Percentiles rank a stretch among this genome's conserved stretches.
Evolutionary conservation across 2,113 vertebrate species (phyloP).

Genomic region (Chrysemys picta): DNA sequence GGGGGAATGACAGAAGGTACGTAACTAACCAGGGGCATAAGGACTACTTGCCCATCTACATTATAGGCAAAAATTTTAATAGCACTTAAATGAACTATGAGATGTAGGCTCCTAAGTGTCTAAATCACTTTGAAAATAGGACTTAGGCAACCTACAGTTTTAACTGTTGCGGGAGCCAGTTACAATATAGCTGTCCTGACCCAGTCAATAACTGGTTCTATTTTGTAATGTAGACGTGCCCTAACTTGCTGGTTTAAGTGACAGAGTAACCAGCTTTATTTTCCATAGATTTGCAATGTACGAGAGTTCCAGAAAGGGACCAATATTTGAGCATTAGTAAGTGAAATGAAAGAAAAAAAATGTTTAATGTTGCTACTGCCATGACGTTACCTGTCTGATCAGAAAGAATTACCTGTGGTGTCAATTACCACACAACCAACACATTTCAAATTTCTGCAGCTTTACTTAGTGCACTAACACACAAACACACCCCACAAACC

Average conservation of each 20-base stretch:
- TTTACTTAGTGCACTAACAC: not conserved
- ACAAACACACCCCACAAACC: too few species aligned
- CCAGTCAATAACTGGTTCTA: not conserved
- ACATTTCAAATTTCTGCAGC: not conserved
- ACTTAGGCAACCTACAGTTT: not conserved
- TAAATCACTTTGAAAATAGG: too few species aligned
- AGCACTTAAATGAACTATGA: too few species aligned
- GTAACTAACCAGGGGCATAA: not conserved
- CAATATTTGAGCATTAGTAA: not conserved
- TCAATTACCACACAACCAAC: not conserved
- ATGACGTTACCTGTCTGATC: rapidly evolving
- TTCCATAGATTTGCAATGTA: not conserved
- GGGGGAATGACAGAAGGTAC: not conserved
- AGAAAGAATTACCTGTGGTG: not conserved
- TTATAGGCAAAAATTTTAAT: too few species aligned
- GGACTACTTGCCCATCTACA: not conserved
- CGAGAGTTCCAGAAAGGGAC: not conserved
- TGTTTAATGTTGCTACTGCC: not conserved
- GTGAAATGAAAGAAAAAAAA: rapidly evolving
- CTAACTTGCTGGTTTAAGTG: not conserved
- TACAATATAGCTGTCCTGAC: not conserved
- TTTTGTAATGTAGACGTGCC: not conserved
- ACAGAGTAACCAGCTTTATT: not conserved
- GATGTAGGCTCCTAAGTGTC: too few species aligned
- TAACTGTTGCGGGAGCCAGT: not conserved